Evolutionary conservation across 2,797 vertebrate genomes (phyloP), one percentile per base, ranked within the genome.

Genomic region (Cirrhinus molitorella): DNA sequence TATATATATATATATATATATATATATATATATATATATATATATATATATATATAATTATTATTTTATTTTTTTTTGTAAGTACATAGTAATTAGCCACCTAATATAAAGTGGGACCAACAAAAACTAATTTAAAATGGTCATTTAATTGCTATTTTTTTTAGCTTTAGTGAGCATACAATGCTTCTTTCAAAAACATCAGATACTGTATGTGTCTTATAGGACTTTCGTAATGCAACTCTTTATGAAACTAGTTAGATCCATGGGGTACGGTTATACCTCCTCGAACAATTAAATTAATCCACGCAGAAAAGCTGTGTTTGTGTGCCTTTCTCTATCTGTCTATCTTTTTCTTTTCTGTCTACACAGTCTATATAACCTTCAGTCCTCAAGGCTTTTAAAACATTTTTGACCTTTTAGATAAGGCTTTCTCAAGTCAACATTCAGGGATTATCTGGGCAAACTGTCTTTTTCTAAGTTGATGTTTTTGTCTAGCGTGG

Each of bases 371-470:
- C 59, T 0, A 34, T 5, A 57, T 57, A 23, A 75, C 13, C 13
- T 40, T 57, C 72, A 40, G 23, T 21, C 25, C 6, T 77, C 40
- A 51, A 61, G 34, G 31, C n/a, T 67, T 25, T 40, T 37, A 28
- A 55, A 65, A 78, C 17, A n/a, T 28, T 40, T 43, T 11, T 43
- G 37, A 76, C 25, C 16, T 28, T 77, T 16, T 0, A 28, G 74
- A 63, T 63, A 45, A 63, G 74, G 55, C 34, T 78, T 65, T 65
- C 40, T 49, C n/a, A 19, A 49, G 59, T n/a, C 59, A 51, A 2
- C 25, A 16, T 70, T 49, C 51, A 23, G 17, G 12, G 19, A 23
- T 59, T 49, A 57, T 59, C 5, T 21, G 12, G 37, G 37, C n/a
- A 57, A 14, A 19, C 53, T 7, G 23, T 37, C 19, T 45, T 12